These are phyloP conservation scores for Myiotriccus ornatus DNA, from an alignment of 2,797 vertebrate genomes.

Conservation along the genomic window DNA sequence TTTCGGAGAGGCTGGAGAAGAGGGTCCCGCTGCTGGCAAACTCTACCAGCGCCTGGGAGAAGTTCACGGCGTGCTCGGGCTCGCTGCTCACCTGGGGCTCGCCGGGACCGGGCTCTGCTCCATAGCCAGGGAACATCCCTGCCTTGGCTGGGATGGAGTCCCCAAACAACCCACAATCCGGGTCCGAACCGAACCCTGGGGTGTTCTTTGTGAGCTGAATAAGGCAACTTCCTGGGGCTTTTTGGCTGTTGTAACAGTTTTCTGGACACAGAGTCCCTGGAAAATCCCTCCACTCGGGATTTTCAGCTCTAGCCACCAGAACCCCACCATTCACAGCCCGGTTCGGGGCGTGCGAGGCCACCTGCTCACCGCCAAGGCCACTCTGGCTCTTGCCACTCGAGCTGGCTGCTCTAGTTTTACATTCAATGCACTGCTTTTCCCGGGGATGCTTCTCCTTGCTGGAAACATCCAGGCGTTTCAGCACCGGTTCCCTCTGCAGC, in stretches of 20 bases:
- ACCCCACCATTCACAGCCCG: background rate
- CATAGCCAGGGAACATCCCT: conserved; percentile 55
- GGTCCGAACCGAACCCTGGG: conserved; percentile 46
- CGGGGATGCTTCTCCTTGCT: conserved; percentile 53
- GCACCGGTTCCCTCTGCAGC: conserved; percentile 72
- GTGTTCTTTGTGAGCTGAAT: conserved; percentile 60
- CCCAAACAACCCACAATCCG: conserved; percentile 56
- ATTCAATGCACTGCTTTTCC: conserved; percentile 63
- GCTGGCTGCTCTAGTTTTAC: conserved; percentile 43
- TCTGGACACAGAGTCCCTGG: conserved; percentile 53
- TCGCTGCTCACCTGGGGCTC: conserved; percentile 64
- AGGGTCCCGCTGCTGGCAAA: conserved; percentile 89
- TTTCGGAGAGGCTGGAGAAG: conserved; percentile 84
- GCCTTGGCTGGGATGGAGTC: conserved; percentile 24
- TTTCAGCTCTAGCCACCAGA: background rate
- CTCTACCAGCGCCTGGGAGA: conserved; percentile 92
- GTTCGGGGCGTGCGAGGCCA: background rate
- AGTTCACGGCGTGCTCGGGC: conserved; percentile 86
- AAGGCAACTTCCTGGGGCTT: conserved; percentile 68
- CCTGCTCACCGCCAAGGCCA: conserved; percentile 60
- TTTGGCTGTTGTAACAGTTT: conserved; percentile 60
- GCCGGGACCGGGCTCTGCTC: background rate
- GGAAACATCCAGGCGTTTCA: conserved; percentile 65
- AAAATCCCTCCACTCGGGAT: conserved; percentile 73
- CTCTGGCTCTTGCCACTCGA: conserved; percentile 59